Evolutionary conservation across 2,888 invertebrate species (phyloP).

Genomic region (Erannis defoliaria): DNA sequence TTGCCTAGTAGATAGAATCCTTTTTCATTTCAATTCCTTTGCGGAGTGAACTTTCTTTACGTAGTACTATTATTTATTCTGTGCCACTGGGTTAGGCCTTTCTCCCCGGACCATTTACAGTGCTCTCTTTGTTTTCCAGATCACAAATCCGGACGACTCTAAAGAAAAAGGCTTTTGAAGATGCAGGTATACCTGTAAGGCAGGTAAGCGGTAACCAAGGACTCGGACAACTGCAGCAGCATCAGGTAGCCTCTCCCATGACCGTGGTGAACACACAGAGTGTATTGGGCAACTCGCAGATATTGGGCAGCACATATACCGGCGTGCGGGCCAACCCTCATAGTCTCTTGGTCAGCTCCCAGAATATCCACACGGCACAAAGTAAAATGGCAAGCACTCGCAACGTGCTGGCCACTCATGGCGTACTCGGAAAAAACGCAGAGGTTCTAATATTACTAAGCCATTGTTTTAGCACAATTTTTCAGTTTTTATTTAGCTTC

Average conservation of each 20-base stretch:
- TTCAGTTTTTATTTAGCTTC: slow-evolving; percentile 50
- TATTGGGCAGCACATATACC: slow-evolving; percentile 69
- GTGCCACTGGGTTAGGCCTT: too few species aligned
- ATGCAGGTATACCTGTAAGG: slow-evolving; percentile 92
- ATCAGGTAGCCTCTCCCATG: slow-evolving; percentile 68
- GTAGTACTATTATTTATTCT: too few species aligned
- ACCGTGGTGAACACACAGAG: slow-evolving; percentile 69
- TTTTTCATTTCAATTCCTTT: too few species aligned
- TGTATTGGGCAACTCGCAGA: slow-evolving; percentile 33
- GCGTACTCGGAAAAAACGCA: slow-evolving; percentile 82
- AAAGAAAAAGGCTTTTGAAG: slow-evolving; percentile 95
- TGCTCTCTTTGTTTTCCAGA: slow-evolving; percentile 81
- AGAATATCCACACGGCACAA: slow-evolving; percentile 31
- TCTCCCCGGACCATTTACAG: neutral
- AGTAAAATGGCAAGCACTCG: slow-evolving; percentile 54
- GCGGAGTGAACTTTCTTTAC: too few species aligned
- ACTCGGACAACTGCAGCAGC: slow-evolving; percentile 67
- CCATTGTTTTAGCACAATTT: slow-evolving; percentile 47
- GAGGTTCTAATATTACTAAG: slow-evolving; percentile 82
- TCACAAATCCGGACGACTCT: slow-evolving; percentile 94
- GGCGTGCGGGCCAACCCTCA: slow-evolving; percentile 19
- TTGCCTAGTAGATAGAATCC: too few species aligned
- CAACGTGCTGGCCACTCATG: slow-evolving; percentile 66
- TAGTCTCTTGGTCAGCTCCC: slow-evolving; percentile 23
- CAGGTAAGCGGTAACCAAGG: slow-evolving; percentile 86